Conservation (phyloP, 1,140 invertebrate genomes). For the Agrypnia vestita region DNA sequence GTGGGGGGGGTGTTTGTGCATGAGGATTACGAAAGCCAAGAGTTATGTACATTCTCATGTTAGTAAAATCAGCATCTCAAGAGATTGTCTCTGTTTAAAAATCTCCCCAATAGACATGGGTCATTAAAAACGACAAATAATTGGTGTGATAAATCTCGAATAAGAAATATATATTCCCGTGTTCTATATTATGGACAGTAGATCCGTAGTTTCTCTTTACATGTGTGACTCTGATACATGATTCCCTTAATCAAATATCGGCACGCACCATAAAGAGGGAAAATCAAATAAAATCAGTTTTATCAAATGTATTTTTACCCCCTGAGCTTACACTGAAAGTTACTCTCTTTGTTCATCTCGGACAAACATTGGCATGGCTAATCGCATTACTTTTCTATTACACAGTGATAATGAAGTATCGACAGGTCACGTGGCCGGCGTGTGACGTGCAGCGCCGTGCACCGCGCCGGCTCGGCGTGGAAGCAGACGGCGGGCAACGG, state of each 20-base stretch:
- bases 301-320: background rate
- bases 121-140: too few relatives aligned
- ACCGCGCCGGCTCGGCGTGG: background rate
- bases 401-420: slow-evolving; percentile 43
- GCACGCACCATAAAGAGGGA: slow-evolving; percentile 22
- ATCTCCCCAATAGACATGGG: too few relatives aligned
- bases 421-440: slow-evolving; percentile 41
- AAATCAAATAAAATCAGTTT: slow-evolving; percentile 6
- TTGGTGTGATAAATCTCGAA: too few relatives aligned
- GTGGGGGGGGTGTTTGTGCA: too few relatives aligned
- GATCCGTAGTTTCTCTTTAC: background rate
- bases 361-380: slow-evolving; percentile 30
- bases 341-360: slow-evolving; percentile 1
- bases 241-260: slow-evolving; percentile 25
- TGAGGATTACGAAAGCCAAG: too few relatives aligned
- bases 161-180: background rate
- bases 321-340: slow-evolving; percentile 5
- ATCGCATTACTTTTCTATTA: slow-evolving; percentile 48
- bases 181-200: background rate
- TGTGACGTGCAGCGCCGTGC: background rate
- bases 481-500: too few relatives aligned
- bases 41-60: too few relatives aligned
- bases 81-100: too few relatives aligned
- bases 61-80: too few relatives aligned
- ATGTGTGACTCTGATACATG: background rate